A percentile compares a stretch with the other conserved stretches of the same genome.
These are phyloP conservation scores for Dynastes grantii DNA, from an alignment of 2,888 invertebrate genomes.

Conservation along the genomic window DNA sequence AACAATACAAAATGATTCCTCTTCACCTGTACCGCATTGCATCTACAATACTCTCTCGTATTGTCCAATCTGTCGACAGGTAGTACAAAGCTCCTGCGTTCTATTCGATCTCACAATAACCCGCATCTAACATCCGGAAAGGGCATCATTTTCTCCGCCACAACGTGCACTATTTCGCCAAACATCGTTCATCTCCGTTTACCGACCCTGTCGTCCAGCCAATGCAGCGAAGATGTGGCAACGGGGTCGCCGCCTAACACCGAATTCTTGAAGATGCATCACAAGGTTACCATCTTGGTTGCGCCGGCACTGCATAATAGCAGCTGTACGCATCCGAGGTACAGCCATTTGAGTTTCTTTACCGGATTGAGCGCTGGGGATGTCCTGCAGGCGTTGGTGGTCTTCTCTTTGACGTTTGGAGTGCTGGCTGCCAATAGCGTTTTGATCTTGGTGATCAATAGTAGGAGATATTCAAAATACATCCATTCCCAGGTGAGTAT, in stretches of 20 bases:
- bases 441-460: conserved; percentile 88
- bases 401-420: conserved; percentile 83
- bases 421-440: conserved; percentile 87
- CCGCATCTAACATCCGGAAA: no score
- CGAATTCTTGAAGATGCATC: conserved; percentile 61
- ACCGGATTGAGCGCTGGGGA: conserved; percentile 80
- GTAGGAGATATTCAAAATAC: conserved; percentile 86
- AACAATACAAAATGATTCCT: no score
- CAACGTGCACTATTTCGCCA: no score
- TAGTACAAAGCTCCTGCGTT: no score
- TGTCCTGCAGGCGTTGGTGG: conserved; percentile 83
- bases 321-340: conserved; percentile 84
- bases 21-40: no score
- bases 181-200: no score
- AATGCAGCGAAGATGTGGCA: conserved; percentile 17
- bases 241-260: neutral
- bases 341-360: conserved; percentile 77
- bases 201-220: no score
- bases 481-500: conserved; percentile 86
- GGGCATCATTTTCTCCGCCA: no score
- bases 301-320: conserved; percentile 88
- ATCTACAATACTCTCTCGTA: no score
- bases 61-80: no score
- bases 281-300: conserved; percentile 81
- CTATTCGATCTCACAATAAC: no score